These are phyloP conservation scores for Labeo catla DNA, from an alignment of 2,113 vertebrate genomes.

Conservation along the genomic window DNA sequence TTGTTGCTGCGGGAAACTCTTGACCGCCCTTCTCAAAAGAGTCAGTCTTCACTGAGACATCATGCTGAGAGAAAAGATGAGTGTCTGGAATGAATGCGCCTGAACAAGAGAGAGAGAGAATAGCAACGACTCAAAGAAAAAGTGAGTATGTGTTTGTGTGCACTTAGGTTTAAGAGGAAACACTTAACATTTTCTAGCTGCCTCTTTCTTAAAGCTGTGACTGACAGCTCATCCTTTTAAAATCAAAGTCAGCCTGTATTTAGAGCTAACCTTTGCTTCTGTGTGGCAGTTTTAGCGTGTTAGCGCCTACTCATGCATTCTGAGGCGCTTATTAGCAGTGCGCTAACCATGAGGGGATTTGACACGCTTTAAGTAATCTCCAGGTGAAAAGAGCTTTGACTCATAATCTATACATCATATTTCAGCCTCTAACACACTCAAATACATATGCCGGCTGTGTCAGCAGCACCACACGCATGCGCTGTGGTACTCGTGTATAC, in stretches of 20 bases:
- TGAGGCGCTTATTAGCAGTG: conserved; percentile 5
- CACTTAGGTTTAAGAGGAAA: neutral
- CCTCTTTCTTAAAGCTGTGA: conserved; percentile 18
- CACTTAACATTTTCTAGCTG: conserved; percentile 28
- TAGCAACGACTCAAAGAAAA: neutral
- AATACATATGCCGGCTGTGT: neutral
- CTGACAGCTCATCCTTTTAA: conserved; percentile 29
- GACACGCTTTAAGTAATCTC: conserved; percentile 20
- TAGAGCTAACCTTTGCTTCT: conserved; percentile 28
- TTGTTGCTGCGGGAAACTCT: conserved; percentile 21
- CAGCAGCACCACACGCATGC: no score
- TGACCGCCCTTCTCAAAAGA: conserved; percentile 5
- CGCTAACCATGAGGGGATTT: conserved; percentile 8
- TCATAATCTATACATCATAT: conserved; percentile 10
- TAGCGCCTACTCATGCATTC: conserved; percentile 26
- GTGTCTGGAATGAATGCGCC: neutral
- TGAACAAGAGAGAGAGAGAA: conserved; percentile 15
- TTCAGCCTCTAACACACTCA: neutral
- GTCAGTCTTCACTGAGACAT: conserved; percentile 8
- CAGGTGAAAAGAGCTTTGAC: conserved; percentile 24
- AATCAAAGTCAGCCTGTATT: conserved; percentile 17
- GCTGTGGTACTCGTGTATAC: no score
- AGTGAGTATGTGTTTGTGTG: neutral
- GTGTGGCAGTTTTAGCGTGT: conserved; percentile 10
- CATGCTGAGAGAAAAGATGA: conserved; percentile 20